These are phyloP conservation scores for Cariama cristata DNA, from an alignment of 2,113 vertebrate species.

Conservation along the genomic window DNA sequence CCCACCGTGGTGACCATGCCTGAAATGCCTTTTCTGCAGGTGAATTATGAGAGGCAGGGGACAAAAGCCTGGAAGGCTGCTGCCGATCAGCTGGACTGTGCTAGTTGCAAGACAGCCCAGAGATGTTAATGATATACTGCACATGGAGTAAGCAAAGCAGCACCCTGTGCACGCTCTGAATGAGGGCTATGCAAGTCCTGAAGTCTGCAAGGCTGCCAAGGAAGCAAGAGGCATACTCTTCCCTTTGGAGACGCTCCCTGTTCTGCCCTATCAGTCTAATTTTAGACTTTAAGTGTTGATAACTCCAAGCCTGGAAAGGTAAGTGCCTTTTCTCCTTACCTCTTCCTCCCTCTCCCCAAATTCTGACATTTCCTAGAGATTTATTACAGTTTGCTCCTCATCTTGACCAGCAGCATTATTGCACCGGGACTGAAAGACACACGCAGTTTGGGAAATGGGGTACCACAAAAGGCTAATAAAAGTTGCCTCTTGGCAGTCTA, in stretches of 20 bases:
- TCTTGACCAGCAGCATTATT: neutral
- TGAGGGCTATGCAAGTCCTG: neutral
- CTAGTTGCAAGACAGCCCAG: neutral
- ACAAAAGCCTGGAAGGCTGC: neutral
- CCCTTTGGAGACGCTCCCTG: neutral
- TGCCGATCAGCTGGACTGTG: neutral
- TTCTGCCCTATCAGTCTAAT: neutral
- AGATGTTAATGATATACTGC: neutral
- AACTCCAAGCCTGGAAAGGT: neutral
- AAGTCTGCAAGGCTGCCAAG: neutral
- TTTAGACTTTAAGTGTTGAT: neutral
- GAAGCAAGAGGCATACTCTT: neutral
- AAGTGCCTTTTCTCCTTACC: neutral
- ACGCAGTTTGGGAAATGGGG: neutral
- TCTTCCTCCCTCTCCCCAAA: neutral
- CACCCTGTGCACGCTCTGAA: neutral
- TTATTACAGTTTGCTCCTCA: neutral
- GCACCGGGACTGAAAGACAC: neutral
- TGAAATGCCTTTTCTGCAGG: neutral
- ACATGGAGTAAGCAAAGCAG: neutral
- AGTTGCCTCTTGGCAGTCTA: constrained; percentile 3
- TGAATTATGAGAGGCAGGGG: neutral
- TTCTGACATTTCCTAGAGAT: neutral
- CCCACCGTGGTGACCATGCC: neutral
- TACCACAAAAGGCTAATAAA: neutral